phyloP scores from a whole-genome alignment of 2,797 vertebrate species.

The Poeciliopsis paucimaculata region DNA sequence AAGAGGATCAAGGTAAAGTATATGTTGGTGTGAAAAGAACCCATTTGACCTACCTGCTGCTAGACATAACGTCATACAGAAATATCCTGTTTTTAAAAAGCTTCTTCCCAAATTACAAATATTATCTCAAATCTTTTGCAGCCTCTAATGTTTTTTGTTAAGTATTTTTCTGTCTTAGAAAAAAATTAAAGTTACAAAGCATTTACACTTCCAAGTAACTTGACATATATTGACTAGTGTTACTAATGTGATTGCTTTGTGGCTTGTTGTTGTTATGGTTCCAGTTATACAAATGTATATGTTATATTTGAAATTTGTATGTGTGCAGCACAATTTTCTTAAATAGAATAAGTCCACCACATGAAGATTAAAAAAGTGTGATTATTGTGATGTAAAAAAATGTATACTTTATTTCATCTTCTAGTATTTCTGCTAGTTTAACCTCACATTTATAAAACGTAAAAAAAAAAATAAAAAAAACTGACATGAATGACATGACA shows the following conservation, averaged over 20 bases:
- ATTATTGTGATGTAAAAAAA: not conserved
- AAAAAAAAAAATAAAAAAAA: not conserved
- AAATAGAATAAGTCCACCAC: not conserved
- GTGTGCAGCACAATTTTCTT: not conserved
- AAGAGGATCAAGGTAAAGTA: slow-evolving; percentile 19
- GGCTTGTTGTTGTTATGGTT: not conserved
- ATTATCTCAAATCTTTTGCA: not conserved
- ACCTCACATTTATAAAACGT: not conserved
- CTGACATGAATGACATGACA: not conserved
- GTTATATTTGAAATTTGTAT: not conserved
- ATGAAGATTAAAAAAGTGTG: not conserved
- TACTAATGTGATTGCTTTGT: not conserved
- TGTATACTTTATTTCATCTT: not conserved
- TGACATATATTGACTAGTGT: not conserved
- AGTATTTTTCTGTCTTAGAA: not conserved
- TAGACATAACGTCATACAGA: not conserved
- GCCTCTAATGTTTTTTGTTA: not conserved
- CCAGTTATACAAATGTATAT: not conserved
- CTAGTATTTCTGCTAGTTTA: not conserved
- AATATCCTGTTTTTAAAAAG: not conserved
- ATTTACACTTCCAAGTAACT: not conserved
- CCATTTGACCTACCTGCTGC: not conserved
- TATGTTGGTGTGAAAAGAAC: not conserved
- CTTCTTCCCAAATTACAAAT: not conserved
- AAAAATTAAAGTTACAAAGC: not conserved